Evolutionary conservation across 1,140 invertebrate genomes (phyloP).

Genomic region (Drosophila chauvacae): DNA sequence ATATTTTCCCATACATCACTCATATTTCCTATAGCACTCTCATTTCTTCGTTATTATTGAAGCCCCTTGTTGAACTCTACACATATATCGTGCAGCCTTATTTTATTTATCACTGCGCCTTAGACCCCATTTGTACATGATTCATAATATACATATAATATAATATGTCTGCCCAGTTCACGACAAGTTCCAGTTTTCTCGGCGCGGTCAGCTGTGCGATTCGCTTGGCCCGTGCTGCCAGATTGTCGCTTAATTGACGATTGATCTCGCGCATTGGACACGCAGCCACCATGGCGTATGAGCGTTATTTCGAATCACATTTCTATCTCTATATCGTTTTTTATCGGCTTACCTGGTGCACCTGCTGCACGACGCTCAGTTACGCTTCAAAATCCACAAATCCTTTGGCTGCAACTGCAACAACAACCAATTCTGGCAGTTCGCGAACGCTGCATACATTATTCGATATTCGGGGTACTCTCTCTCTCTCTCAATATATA

Average conservation of each 20-base stretch:
- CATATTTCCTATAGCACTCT: background rate
- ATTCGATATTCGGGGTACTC: slow-evolving; percentile 39
- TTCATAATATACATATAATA: slow-evolving; percentile 21
- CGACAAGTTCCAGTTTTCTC: slow-evolving; percentile 36
- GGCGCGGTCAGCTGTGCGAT: slow-evolving; percentile 31
- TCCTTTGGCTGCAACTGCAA: slow-evolving; percentile 83
- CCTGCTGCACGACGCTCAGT: slow-evolving; percentile 61
- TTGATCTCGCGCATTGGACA: slow-evolving; percentile 56
- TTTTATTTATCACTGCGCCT: slow-evolving; percentile 13
- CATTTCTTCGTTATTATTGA: background rate
- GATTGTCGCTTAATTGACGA: slow-evolving; percentile 32
- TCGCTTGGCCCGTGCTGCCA: slow-evolving; percentile 11
- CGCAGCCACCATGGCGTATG: slow-evolving; percentile 71
- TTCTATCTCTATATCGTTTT: background rate
- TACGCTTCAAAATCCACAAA: slow-evolving; percentile 80
- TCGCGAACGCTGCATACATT: slow-evolving; percentile 79
- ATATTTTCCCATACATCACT: background rate
- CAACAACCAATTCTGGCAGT: slow-evolving; percentile 79
- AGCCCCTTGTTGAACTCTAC: background rate
- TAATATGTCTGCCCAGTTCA: slow-evolving; percentile 5
- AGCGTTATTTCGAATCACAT: slow-evolving; percentile 36
- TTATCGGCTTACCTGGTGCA: slow-evolving; percentile 68
- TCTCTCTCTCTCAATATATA: background rate
- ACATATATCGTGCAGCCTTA: slow-evolving; percentile 10
- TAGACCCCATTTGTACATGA: slow-evolving; percentile 2